phyloP scores from a whole-genome alignment of 53 echinoderm and acorn worm genomes.

The Astropecten irregularis region DNA sequence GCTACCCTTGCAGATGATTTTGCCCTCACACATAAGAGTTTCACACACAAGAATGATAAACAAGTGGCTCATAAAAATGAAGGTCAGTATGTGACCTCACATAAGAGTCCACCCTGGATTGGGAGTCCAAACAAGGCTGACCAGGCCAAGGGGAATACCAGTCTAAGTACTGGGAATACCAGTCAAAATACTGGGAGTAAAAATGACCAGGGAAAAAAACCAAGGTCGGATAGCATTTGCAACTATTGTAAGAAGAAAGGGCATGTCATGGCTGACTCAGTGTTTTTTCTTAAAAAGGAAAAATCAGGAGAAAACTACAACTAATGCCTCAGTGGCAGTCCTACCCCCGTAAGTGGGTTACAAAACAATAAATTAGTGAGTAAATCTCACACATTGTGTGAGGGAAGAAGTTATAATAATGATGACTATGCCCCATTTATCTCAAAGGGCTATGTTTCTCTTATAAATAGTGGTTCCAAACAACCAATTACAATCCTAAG shows the following conservation, averaged over 20 bases:
- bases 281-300: conserved; percentile 14
- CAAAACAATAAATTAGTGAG: neutral
- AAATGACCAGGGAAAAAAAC: too few species aligned
- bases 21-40: conserved; percentile 4
- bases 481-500: conserved; percentile 19
- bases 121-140: too few species aligned
- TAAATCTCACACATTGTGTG: neutral
- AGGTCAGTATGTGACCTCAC: neutral
- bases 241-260: too few species aligned
- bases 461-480: neutral
- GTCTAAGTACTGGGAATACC: too few species aligned
- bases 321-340: conserved; percentile 5
- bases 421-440: neutral
- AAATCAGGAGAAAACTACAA: conserved; percentile 2
- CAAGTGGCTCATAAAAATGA: neutral
- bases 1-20: conserved; percentile 26
- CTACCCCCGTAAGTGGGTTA: neutral
- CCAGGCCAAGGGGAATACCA: too few species aligned
- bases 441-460: conserved; percentile 2
- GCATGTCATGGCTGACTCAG: too few species aligned
- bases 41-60: too few species aligned
- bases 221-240: too few species aligned
- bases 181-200: too few species aligned
- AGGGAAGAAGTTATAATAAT: neutral
- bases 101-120: neutral